A percentile compares a stretch with the other conserved stretches of the same genome.
Evolutionary conservation across 2,888 invertebrate genomes (phyloP).

Genomic region (Lithophane ornitopus): DNA sequence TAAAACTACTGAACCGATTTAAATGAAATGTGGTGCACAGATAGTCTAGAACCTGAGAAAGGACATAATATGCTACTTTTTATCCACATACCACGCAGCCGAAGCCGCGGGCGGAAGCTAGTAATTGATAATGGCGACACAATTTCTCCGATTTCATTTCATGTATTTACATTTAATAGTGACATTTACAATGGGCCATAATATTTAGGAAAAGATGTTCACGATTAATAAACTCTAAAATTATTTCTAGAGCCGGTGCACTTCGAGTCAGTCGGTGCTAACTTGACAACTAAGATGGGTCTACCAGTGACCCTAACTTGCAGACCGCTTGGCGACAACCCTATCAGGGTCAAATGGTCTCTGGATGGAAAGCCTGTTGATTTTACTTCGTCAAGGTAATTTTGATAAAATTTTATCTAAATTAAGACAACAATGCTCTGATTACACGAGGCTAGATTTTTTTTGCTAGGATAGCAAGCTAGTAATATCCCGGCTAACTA

Average conservation of each 20-base stretch:
- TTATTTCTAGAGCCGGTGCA: conserved; percentile 93
- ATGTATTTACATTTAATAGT: neutral
- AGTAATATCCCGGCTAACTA: too few relatives aligned
- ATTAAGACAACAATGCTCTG: neutral
- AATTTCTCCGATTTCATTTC: neutral
- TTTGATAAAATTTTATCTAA: neutral
- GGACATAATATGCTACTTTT: too few relatives aligned
- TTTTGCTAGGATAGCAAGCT: too few relatives aligned
- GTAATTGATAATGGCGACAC: neutral
- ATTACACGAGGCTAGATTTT: too few relatives aligned
- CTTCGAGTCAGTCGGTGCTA: conserved; percentile 93
- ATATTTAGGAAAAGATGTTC: neutral
- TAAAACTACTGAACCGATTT: too few relatives aligned
- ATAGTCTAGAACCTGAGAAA: too few relatives aligned
- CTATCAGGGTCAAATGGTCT: conserved; percentile 95
- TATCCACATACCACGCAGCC: too few relatives aligned
- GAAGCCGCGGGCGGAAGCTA: too few relatives aligned
- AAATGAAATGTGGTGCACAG: too few relatives aligned
- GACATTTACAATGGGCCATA: neutral
- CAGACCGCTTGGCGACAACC: conserved; percentile 95
- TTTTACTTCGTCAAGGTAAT: conserved; percentile 85
- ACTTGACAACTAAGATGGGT: conserved; percentile 94
- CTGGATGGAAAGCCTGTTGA: conserved; percentile 93
- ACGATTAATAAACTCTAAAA: conserved; percentile 39
- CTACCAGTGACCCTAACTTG: conserved; percentile 94